A percentile compares a stretch with the other conserved stretches of the same genome.
These are phyloP conservation scores for Atlantisia rogersi DNA, from an alignment of 2,113 vertebrate genomes.

Conservation along the genomic window DNA sequence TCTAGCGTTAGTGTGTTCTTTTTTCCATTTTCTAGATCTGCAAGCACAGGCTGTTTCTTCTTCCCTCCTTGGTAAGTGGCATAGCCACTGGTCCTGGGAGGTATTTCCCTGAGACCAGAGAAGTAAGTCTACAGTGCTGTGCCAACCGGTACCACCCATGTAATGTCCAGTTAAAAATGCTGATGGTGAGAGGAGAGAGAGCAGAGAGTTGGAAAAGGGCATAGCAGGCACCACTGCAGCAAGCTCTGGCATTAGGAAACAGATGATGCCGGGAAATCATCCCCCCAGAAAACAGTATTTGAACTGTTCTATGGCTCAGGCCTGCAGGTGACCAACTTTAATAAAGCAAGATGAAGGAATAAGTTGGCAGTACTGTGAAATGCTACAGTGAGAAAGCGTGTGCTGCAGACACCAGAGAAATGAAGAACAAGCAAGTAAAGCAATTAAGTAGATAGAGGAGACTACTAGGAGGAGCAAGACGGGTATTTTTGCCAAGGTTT, in stretches of 20 bases:
- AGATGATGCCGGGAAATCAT: background rate
- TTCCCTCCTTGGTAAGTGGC: background rate
- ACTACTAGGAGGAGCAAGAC: background rate
- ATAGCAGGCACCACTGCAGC: rapidly evolving
- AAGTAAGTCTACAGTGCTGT: rapidly evolving
- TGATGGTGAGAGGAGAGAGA: background rate
- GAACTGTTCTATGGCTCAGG: background rate
- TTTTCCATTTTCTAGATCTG: background rate
- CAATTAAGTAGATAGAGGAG: background rate
- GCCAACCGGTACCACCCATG: background rate
- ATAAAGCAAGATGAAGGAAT: background rate
- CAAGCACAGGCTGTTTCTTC: background rate
- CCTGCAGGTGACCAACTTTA: background rate
- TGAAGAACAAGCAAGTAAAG: background rate
- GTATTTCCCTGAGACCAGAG: background rate
- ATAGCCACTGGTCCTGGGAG: background rate
- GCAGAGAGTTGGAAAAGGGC: background rate
- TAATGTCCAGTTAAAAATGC: background rate
- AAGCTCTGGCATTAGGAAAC: background rate
- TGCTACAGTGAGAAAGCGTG: background rate
- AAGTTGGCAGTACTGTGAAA: background rate
- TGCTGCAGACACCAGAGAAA: background rate
- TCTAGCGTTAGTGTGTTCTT: background rate
- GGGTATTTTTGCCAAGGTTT: background rate
- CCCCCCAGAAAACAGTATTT: background rate